Evolutionary conservation across 53 echinoderm and acorn worm genomes (phyloP).

Genomic region (Apostichopus leukothele): DNA sequence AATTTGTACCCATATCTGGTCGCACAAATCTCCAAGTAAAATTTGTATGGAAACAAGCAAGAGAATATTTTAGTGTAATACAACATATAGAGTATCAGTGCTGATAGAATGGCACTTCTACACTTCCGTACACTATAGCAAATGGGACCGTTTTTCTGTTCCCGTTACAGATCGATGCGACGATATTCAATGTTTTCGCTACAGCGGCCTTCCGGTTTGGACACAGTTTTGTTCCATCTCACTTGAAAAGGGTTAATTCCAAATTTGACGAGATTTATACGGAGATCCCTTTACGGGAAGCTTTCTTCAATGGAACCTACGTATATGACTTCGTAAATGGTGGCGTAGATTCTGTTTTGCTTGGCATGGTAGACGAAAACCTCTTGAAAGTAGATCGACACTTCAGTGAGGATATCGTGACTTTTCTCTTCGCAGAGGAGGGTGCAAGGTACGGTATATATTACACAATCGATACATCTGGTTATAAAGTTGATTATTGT

Average conservation of each 20-base stretch:
- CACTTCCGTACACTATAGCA: no score
- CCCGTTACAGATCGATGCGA: constrained; percentile 45
- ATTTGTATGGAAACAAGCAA: no score
- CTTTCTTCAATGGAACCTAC: constrained; percentile 69
- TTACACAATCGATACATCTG: no score
- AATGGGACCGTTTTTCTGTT: no score
- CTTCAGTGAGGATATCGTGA: constrained; percentile 38
- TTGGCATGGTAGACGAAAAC: constrained; percentile 55
- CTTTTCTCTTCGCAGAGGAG: constrained; percentile 62
- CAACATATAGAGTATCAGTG: no score
- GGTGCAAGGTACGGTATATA: constrained; percentile 45
- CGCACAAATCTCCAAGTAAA: no score
- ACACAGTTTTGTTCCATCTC: constrained; percentile 59
- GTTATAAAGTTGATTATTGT: no score
- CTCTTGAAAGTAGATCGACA: constrained; percentile 57
- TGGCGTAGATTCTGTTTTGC: constrained; percentile 59
- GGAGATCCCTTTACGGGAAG: constrained; percentile 46
- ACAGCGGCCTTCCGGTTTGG: constrained; percentile 67
- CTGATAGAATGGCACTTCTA: no score
- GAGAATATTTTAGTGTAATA: no score
- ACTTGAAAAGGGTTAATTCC: constrained; percentile 41
- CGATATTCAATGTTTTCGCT: constrained; percentile 55
- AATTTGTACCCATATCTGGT: no score
- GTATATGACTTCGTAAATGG: constrained; percentile 47
- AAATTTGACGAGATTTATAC: constrained; percentile 17